Evolutionary conservation across 2,888 invertebrate species (phyloP).

Genomic region (Scaeva pyrastri): DNA sequence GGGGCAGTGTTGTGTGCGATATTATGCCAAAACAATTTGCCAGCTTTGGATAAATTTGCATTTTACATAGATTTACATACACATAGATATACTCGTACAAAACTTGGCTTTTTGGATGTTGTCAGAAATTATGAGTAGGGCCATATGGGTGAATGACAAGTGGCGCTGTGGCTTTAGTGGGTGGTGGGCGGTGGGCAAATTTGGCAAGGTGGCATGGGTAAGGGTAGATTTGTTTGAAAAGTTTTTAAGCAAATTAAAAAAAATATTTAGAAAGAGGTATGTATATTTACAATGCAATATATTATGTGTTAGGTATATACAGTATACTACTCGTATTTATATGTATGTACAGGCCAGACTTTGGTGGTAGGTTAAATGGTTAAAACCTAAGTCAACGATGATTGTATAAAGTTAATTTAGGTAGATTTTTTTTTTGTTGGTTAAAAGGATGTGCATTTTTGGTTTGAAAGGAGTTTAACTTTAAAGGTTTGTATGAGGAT

Average conservation of each 20-base stretch:
- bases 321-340: no score
- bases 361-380: background rate
- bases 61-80: conserved; percentile 25
- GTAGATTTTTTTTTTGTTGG: background rate
- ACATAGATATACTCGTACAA: conserved; percentile 31
- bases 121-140: conserved; percentile 58
- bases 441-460: background rate
- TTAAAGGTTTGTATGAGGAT: background rate
- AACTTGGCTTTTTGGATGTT: conserved; percentile 58
- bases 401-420: background rate
- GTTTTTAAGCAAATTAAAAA: conserved; percentile 58
- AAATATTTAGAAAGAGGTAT: background rate
- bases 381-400: conserved; percentile 10
- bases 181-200: background rate
- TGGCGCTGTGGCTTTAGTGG: background rate
- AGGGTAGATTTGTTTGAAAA: conserved; percentile 41
- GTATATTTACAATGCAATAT: background rate
- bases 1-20: conserved; percentile 2
- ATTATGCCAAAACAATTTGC: conserved; percentile 62
- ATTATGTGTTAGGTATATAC: background rate
- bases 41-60: conserved; percentile 61
- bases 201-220: background rate
- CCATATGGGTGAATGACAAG: conserved; percentile 10
- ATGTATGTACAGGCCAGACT: no score
- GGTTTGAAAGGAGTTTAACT: background rate